Percentiles rank a stretch among this genome's conserved stretches.
Conservation (phyloP, 2,113 vertebrate species). For the Madoqua kirkii region DNA sequence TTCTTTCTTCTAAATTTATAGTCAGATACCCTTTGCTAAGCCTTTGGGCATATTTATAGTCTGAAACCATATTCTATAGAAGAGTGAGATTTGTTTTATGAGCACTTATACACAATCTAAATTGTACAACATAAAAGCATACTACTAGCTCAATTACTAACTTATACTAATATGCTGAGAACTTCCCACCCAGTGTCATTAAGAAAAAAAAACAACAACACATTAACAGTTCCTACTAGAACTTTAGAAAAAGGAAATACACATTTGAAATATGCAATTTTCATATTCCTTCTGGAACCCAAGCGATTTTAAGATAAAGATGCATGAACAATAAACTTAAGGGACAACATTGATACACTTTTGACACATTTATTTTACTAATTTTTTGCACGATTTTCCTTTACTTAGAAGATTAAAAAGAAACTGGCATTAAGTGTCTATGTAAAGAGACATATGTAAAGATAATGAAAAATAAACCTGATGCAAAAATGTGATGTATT, state of each 20-base stretch:
- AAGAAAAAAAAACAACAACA: not conserved
- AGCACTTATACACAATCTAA: conserved; percentile 1
- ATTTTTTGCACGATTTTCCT: not conserved
- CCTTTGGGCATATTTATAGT: not conserved
- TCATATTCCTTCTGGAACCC: not conserved
- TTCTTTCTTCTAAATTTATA: conserved; percentile 2
- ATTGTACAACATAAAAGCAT: not conserved
- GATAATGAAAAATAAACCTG: not conserved
- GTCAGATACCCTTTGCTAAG: not conserved
- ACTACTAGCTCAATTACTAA: not conserved
- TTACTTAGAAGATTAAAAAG: not conserved
- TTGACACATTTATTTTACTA: not conserved
- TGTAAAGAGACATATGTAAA: not conserved
- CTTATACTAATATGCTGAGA: not conserved
- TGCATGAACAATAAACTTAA: not conserved
- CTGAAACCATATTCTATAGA: not conserved
- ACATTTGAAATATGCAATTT: not conserved
- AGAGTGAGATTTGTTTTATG: conserved; percentile 13
- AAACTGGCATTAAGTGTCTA: not conserved
- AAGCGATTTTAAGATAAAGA: not conserved
- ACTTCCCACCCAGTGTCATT: not conserved
- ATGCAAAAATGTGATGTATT: not conserved
- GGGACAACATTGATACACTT: not conserved
- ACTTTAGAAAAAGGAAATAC: not conserved
- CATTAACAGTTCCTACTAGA: not conserved